Percentiles rank a stretch among this genome's conserved stretches.
Evolutionary conservation across 1,140 invertebrate species (phyloP).

Genomic region (Lepidurus apus): DNA sequence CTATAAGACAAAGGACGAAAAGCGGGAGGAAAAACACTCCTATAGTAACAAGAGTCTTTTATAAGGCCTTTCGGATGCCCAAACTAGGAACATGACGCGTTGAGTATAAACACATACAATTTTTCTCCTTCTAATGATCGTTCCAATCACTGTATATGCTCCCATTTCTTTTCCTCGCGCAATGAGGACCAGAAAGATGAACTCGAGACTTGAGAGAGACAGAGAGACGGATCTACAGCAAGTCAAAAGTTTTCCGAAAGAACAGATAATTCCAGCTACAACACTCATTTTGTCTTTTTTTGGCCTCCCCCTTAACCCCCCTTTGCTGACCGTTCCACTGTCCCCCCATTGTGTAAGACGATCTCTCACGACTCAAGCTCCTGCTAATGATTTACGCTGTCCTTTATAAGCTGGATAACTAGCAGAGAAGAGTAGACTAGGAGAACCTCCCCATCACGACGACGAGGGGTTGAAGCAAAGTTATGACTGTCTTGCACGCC

Average conservation of each 20-base stretch:
- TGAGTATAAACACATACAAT: no score
- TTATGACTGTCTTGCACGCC: constrained; percentile 18
- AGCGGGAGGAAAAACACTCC: no score
- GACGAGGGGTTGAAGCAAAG: neutral
- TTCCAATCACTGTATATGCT: neutral
- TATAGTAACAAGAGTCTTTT: no score
- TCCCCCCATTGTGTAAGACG: constrained; percentile 6
- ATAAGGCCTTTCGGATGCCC: no score
- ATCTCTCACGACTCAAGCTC: constrained; percentile 21
- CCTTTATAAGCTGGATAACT: constrained; percentile 10
- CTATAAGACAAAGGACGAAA: no score
- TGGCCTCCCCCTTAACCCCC: neutral
- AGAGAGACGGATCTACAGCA: no score
- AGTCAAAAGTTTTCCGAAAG: no score
- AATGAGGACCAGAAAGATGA: neutral
- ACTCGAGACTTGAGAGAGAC: neutral
- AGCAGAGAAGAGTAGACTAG: neutral
- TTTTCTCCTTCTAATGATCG: neutral
- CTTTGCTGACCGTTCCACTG: constrained; percentile 12
- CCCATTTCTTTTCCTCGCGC: no score
- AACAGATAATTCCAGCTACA: no score
- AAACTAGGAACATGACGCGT: no score
- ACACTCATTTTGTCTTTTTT: neutral
- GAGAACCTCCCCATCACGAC: constrained; percentile 11
- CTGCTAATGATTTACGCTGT: constrained; percentile 21